Evolutionary conservation across 2,113 vertebrate species (phyloP).

Genomic region (Oxyruncus cristatus): DNA sequence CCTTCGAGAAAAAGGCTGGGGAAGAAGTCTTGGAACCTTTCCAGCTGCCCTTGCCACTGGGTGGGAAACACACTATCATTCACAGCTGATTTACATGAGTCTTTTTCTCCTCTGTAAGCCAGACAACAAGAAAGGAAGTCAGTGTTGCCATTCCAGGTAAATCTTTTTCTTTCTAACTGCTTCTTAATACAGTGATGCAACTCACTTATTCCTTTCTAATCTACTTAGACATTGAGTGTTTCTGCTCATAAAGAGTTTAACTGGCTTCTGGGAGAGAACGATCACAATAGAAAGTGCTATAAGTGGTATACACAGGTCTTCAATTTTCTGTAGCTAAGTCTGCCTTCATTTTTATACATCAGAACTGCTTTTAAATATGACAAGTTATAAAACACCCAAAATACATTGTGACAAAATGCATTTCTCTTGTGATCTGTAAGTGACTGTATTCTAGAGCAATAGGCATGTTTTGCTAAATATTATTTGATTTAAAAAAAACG

Average conservation of each 20-base stretch:
- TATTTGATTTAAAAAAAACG: background rate
- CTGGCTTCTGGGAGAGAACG: background rate
- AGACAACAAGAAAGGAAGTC: background rate
- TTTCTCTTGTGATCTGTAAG: background rate
- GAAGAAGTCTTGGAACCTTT: background rate
- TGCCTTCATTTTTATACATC: background rate
- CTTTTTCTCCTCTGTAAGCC: background rate
- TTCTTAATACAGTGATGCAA: background rate
- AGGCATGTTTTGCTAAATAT: background rate
- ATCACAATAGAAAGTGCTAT: background rate
- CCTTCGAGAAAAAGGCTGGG: background rate
- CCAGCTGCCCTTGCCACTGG: background rate
- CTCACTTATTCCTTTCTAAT: background rate
- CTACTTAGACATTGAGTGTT: background rate
- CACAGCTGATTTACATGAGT: background rate
- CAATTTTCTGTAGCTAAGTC: background rate
- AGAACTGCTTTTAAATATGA: background rate
- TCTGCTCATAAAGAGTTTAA: background rate
- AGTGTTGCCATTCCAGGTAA: background rate
- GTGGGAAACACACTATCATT: fast-evolving
- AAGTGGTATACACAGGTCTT: background rate
- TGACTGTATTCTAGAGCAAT: background rate
- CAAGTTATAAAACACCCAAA: background rate
- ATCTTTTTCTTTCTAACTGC: background rate
- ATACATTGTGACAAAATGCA: background rate